phyloP scores from a whole-genome alignment of 2,888 invertebrate genomes.

The Agrochola macilenta region DNA sequence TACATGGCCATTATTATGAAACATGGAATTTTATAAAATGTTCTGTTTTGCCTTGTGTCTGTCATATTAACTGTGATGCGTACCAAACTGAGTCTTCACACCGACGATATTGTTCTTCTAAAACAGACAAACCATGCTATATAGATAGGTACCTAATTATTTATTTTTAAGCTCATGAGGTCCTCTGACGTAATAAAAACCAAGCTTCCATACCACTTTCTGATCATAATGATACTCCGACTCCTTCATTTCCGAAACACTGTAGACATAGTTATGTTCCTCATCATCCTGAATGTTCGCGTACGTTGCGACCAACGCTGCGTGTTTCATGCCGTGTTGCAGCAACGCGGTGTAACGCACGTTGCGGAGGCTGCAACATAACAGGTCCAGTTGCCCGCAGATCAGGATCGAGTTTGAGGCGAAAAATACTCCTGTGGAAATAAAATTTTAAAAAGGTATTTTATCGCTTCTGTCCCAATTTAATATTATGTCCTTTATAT shows the following conservation, averaged over 20 bases:
- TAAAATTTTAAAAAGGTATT: neutral
- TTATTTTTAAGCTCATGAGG: neutral
- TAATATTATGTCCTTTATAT: neutral
- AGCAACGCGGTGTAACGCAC: conserved; percentile 81
- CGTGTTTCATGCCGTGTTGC: conserved; percentile 73
- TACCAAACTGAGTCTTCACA: conserved; percentile 72
- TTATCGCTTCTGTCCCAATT: neutral
- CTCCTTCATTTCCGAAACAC: conserved; percentile 72
- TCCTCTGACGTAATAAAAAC: neutral
- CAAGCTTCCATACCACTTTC: conserved; percentile 68
- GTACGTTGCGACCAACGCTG: conserved; percentile 65
- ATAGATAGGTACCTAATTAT: neutral
- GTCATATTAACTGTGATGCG: neutral
- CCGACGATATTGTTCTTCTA: conserved; percentile 66
- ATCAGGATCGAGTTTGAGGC: conserved; percentile 83
- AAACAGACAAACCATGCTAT: conserved; percentile 51
- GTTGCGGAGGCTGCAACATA: conserved; percentile 85
- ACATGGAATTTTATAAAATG: neutral
- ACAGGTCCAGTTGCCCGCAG: conserved; percentile 85
- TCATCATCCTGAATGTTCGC: conserved; percentile 77
- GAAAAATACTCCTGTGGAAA: conserved; percentile 81
- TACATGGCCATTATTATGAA: neutral
- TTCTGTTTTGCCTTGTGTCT: neutral
- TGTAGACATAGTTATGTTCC: conserved; percentile 79
- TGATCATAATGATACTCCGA: conserved; percentile 81